Conservation (phyloP, 2,113 vertebrate genomes). For the Oryzias curvinotus region DNA sequence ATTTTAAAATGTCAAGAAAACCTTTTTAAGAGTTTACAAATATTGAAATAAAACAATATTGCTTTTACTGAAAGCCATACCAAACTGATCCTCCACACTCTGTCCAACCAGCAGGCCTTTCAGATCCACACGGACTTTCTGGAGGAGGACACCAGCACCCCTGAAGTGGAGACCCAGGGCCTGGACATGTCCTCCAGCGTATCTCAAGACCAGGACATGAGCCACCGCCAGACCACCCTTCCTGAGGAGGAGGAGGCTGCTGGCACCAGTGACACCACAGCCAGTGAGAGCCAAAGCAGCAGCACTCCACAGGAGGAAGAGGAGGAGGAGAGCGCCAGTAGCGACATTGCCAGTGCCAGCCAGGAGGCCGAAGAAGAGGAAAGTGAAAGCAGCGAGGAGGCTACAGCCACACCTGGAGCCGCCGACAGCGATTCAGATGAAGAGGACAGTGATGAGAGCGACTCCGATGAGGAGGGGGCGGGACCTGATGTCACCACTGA, state of each 20-base stretch:
- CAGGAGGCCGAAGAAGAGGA: constrained; percentile 62
- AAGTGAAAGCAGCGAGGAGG: constrained; percentile 76
- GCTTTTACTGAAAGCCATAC: neutral
- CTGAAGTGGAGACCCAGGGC: constrained; percentile 72
- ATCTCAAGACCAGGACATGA: constrained; percentile 40
- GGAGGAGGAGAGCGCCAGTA: constrained; percentile 54
- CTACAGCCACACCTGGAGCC: constrained; percentile 60
- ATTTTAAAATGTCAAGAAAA: too few relatives aligned
- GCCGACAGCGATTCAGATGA: constrained; percentile 69
- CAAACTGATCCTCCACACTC: neutral
- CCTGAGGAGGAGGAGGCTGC: constrained; percentile 37
- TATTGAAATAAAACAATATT: neutral
- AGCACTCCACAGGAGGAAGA: constrained; percentile 56
- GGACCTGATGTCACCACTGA: constrained; percentile 42
- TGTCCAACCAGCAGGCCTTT: constrained; percentile 54
- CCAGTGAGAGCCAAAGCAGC: constrained; percentile 46
- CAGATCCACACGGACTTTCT: constrained; percentile 63
- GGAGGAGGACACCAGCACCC: constrained; percentile 78
- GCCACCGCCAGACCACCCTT: constrained; percentile 40
- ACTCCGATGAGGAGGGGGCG: constrained; percentile 49
- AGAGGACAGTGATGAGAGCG: constrained; percentile 58
- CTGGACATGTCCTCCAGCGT: constrained; percentile 52
- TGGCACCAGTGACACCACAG: constrained; percentile 38
- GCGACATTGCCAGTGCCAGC: constrained; percentile 57
- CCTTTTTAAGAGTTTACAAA: too few relatives aligned